phyloP scores from a whole-genome alignment of 2,888 invertebrate genomes.

The Spodoptera exigua region DNA sequence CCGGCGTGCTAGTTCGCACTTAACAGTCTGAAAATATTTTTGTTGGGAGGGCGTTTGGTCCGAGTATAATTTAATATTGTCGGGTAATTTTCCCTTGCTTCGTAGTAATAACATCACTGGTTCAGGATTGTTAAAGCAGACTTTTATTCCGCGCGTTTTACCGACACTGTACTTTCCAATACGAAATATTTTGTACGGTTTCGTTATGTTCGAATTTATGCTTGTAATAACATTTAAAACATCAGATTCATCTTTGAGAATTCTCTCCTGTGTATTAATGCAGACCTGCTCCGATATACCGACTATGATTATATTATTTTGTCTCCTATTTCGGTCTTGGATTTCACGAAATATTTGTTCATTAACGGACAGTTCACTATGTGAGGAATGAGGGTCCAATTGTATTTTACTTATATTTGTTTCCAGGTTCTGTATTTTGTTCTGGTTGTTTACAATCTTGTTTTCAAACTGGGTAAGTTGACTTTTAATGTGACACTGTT shows the following conservation, averaged over 20 bases:
- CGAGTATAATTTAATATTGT: conserved; percentile 11
- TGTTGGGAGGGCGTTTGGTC: too few species aligned
- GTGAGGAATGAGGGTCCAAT: too few species aligned
- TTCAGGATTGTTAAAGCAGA: conserved; percentile 6
- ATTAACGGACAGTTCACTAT: neutral
- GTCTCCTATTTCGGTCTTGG: neutral
- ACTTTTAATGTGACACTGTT: too few species aligned
- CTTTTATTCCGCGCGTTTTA: conserved; percentile 19
- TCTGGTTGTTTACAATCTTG: too few species aligned
- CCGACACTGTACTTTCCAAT: conserved; percentile 16
- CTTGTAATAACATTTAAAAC: conserved; percentile 12
- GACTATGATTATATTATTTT: conserved; percentile 4
- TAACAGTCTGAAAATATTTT: conserved; percentile 13
- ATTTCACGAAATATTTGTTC: conserved; percentile 7
- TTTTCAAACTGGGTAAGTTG: too few species aligned
- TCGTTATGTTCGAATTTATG: neutral
- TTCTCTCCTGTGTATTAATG: neutral
- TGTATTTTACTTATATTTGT: too few species aligned
- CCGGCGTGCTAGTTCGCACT: conserved; percentile 14
- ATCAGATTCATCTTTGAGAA: neutral
- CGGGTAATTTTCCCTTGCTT: conserved; percentile 12
- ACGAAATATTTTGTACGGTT: conserved; percentile 14
- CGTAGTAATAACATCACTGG: conserved; percentile 5
- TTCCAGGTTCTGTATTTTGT: too few species aligned
- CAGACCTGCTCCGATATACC: conserved; percentile 2